Evolutionary conservation across 2,797 vertebrate genomes (phyloP).

Genomic region (Phyllotis vaccarum): DNA sequence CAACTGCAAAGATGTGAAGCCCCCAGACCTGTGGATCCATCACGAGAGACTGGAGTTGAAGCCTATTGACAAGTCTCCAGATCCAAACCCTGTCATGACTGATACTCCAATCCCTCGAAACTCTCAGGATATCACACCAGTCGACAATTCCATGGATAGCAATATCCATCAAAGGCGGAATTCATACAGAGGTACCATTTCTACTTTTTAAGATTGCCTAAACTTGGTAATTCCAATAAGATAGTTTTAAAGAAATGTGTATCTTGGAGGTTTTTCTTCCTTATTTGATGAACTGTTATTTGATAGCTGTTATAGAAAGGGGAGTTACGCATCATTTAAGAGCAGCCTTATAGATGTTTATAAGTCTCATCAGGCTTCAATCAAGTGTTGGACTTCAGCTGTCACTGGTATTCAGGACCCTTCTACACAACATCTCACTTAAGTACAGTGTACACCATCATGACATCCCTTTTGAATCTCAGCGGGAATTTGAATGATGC

Average conservation of each 20-base stretch:
- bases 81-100: constrained; percentile 98
- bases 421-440: not conserved
- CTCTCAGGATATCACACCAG: constrained; percentile 97
- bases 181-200: constrained; percentile 95
- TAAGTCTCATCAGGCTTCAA: not conserved
- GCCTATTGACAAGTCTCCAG: constrained; percentile 98
- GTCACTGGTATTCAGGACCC: not conserved
- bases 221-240: not conserved
- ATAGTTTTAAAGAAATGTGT: constrained; percentile 31
- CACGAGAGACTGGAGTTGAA: constrained; percentile 99
- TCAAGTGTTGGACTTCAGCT: not conserved
- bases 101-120: constrained; percentile 97
- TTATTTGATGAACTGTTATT: not conserved
- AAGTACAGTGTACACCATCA: not conserved
- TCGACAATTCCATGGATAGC: constrained; percentile 94
- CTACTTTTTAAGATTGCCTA: not conserved
- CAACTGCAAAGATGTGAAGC: constrained; percentile 98
- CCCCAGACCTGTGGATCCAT: constrained; percentile 99
- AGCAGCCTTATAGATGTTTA: not conserved
- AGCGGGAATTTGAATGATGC: not conserved
- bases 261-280: not conserved
- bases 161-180: constrained; percentile 96
- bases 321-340: not conserved
- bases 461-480: not conserved
- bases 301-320: not conserved